Evolutionary conservation across 1,140 invertebrate genomes (phyloP).

Genomic region (Zaprionus vittiger): DNA sequence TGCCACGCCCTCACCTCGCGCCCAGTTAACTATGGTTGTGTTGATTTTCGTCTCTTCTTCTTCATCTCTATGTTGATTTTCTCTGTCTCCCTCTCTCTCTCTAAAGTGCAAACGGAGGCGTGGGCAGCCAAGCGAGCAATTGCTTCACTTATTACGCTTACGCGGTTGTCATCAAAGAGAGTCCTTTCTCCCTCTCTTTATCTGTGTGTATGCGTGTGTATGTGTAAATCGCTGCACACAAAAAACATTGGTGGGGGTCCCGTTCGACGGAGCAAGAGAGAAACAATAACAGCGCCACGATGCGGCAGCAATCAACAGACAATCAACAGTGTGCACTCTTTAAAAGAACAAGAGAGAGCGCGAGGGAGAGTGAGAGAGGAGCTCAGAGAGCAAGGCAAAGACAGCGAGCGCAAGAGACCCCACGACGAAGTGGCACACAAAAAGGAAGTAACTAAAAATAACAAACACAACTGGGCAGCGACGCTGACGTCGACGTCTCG

Average conservation of each 20-base stretch:
- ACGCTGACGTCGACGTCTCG: slow-evolving; percentile 14
- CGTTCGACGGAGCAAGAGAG: slow-evolving; percentile 16
- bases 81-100: slow-evolving; percentile 29
- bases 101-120: slow-evolving; percentile 35
- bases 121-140: slow-evolving; percentile 36
- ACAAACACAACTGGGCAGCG: slow-evolving; percentile 67
- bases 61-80: slow-evolving; percentile 24
- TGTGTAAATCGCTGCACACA: neutral
- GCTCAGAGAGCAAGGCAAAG: neutral
- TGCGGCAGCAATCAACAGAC: slow-evolving; percentile 23
- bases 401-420: slow-evolving; percentile 17
- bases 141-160: slow-evolving; percentile 20
- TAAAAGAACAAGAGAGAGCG: slow-evolving; percentile 24
- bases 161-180: slow-evolving; percentile 21
- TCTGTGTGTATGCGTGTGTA: neutral
- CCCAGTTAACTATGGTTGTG: slow-evolving; percentile 29
- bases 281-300: slow-evolving; percentile 29
- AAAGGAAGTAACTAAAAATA: slow-evolving; percentile 82
- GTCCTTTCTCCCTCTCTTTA: neutral
- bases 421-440: slow-evolving; percentile 71
- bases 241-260: slow-evolving; percentile 27
- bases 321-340: slow-evolving; percentile 25
- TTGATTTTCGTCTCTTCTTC: slow-evolving; percentile 48
- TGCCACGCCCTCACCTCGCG: slow-evolving; percentile 40
- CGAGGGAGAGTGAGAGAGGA: slow-evolving; percentile 6